Base-by-base conservation (phyloP, 2,888 invertebrate genomes). In the Antheraea assamensis region DNA sequence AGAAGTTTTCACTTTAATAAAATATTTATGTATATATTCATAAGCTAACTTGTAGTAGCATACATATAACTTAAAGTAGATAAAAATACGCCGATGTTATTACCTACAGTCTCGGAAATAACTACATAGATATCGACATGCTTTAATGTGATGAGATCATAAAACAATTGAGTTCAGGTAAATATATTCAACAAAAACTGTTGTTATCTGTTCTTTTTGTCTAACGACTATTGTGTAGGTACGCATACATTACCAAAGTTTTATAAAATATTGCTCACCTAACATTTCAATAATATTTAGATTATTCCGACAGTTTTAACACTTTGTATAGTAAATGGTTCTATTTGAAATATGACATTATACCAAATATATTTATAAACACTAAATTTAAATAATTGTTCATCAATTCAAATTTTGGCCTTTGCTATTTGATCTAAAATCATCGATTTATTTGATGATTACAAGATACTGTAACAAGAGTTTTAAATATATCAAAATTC, bases 191-290 rank as follows among this genome's bases (percentile, higher is more conserved):
- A 55, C 8, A 66, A 66, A 66, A 68, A 31, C 35, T 68, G 68
- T 35, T n/a, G 31, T 68, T 68, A 68, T 68, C 68, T 68, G 35
- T 68, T 35, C n/a, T 35, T 68, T 68, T 35, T 68, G 21, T 35
- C 68, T 35, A 68, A 68, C 35, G 21, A 61, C n/a, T 64, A 64
- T 27, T 24, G 24, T 27, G 24, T 27, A 27, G 7, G 24, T 30
- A 30, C 4, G 7, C 13, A 13, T 52, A 27, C 58, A 24, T 58
- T 49, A 47, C 21, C 19, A 52, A 17, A 52, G 49, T 13, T 19
- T 52, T 52, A 52, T 42, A 15, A 52, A 52, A 52, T 52, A 21
- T 49, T 17, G 47, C 19, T 52, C 49, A 19, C 19, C 49, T 17
- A 19, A 52, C 49, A 19, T 52, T 52, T 52, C 19, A 52, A 17